Evolutionary conservation across 2,797 vertebrate genomes (phyloP).

Genomic region (Falco biarmicus): DNA sequence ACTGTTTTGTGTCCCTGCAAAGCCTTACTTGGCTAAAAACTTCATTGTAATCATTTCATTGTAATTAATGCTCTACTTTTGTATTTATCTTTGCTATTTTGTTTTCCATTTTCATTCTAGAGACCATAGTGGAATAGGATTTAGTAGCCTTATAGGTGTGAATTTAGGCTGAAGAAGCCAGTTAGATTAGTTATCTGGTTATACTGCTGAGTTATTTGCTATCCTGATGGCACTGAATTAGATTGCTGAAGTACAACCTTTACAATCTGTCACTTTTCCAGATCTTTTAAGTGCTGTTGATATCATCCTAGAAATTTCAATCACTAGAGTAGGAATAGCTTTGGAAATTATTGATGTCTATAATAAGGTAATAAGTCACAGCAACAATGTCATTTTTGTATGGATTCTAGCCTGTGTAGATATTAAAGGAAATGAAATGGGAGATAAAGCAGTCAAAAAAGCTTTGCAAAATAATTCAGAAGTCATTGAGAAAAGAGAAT

Average conservation of each 20-base stretch:
- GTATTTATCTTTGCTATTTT: background rate
- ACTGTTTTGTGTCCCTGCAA: background rate
- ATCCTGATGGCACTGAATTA: slow-evolving; percentile 70
- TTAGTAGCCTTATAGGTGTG: background rate
- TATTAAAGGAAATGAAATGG: slow-evolving; percentile 80
- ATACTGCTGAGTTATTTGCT: slow-evolving; percentile 71
- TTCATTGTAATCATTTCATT: background rate
- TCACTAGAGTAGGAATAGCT: slow-evolving; percentile 71
- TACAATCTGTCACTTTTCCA: slow-evolving; percentile 77
- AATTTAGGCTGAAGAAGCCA: slow-evolving; percentile 36
- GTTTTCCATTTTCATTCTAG: background rate
- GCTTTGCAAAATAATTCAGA: slow-evolving; percentile 75
- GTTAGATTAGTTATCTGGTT: slow-evolving; percentile 71
- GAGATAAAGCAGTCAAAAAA: slow-evolving; percentile 76
- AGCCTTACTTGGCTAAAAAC: background rate
- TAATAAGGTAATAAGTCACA: slow-evolving; percentile 77
- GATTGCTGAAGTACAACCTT: slow-evolving; percentile 76
- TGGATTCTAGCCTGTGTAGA: slow-evolving; percentile 65
- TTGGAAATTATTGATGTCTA: slow-evolving; percentile 79
- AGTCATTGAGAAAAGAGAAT: slow-evolving; percentile 67
- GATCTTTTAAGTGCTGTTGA: slow-evolving; percentile 76
- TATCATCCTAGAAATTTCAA: slow-evolving; percentile 79
- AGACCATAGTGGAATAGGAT: background rate
- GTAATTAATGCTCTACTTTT: background rate
- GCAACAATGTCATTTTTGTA: slow-evolving; percentile 76